Evolutionary conservation across 2,797 vertebrate genomes (phyloP).

Genomic region (Ficedula albicollis): DNA sequence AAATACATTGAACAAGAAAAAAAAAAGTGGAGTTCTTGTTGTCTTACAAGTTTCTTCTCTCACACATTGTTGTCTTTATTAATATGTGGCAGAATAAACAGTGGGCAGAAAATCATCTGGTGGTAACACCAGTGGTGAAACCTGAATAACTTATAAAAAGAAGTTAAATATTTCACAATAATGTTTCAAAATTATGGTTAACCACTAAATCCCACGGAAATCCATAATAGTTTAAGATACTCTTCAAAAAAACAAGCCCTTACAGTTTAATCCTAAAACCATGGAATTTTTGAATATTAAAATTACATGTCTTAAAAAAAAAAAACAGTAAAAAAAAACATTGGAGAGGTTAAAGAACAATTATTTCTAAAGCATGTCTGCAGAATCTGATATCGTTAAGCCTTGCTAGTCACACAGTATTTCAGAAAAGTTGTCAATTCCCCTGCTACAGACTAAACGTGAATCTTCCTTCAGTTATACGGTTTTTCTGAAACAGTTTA

Average conservation of each 20-base stretch:
- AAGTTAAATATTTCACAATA: neutral
- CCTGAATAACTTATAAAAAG: neutral
- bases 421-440: neutral
- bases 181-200: neutral
- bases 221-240: neutral
- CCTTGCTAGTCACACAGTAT: neutral
- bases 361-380: neutral
- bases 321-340: neutral
- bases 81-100: neutral
- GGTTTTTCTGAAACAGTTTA: constrained; percentile 22
- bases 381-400: neutral
- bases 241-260: neutral
- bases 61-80: neutral
- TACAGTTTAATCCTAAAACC: neutral
- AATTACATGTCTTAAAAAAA: neutral
- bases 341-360: neutral
- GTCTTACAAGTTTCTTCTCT: neutral
- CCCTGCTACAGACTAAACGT: neutral
- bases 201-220: neutral
- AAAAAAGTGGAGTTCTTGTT: neutral
- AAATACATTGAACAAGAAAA: neutral
- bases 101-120: neutral
- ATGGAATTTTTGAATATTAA: neutral
- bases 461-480: neutral
- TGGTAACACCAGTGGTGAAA: neutral